A percentile compares a stretch with the other conserved stretches of the same genome.
Conservation (phyloP, 2,113 vertebrate genomes). For the Strix aluco region DNA sequence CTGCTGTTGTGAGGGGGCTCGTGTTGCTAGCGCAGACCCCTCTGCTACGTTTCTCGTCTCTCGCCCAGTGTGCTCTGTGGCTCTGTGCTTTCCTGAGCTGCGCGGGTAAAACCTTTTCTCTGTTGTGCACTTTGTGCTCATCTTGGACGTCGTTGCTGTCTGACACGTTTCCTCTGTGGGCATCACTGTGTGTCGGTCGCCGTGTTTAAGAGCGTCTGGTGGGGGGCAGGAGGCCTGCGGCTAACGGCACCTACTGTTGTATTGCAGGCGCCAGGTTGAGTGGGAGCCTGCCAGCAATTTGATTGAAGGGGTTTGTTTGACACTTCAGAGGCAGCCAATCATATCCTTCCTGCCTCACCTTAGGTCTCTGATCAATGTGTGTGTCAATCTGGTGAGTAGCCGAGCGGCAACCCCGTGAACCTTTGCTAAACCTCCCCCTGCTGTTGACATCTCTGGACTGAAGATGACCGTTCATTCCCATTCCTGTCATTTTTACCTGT, state of each 20-base stretch:
- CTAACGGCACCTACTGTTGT: slow-evolving; percentile 80
- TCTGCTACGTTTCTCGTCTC: slow-evolving; percentile 12
- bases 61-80: slow-evolving; percentile 35
- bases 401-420: slow-evolving; percentile 54
- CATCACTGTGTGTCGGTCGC: slow-evolving; percentile 62
- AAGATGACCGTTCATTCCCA: slow-evolving; percentile 63
- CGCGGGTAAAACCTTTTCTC: neutral
- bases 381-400: slow-evolving; percentile 95
- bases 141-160: slow-evolving; percentile 22
- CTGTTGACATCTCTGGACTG: slow-evolving; percentile 71
- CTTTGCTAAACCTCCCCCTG: slow-evolving; percentile 61
- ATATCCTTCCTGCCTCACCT: slow-evolving; percentile 99
- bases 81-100: slow-evolving; percentile 47
- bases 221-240: slow-evolving; percentile 50
- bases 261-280: slow-evolving; percentile 97
- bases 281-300: slow-evolving; percentile 99
- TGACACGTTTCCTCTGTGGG: slow-evolving; percentile 49
- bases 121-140: slow-evolving; percentile 19
- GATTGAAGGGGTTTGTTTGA: slow-evolving; percentile 99
- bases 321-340: slow-evolving; percentile 98
- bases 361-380: slow-evolving; percentile 99
- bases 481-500: slow-evolving; percentile 35
- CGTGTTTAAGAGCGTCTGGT: slow-evolving; percentile 51
- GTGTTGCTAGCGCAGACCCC: neutral
- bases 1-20: slow-evolving; percentile 19